Base-by-base conservation (phyloP, 2,888 invertebrate genomes). In the Penaeus monodon region DNA sequence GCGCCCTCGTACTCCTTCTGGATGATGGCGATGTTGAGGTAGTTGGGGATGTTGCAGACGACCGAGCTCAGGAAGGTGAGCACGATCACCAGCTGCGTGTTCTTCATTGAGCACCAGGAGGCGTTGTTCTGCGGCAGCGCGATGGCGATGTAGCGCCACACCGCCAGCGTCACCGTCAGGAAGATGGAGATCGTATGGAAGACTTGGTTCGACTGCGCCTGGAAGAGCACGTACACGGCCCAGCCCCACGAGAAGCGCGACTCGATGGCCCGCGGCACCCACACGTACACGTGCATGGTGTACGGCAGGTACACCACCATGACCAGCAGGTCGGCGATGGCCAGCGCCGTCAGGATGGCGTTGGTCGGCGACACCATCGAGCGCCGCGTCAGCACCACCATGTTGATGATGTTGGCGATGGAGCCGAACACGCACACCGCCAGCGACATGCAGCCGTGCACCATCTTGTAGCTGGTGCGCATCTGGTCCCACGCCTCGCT, bases 301-400 rank as follows among this genome's bases (percentile, higher is more conserved):
- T 96, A 98, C 0, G 98, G 98, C 90, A 98, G 96, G 92, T 98
- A 98, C 91, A 97, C 97, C 91, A 90, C 94, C 96, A 98, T 98
- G 27, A 98, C 98, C n/a, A 97, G 94, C 64, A 98, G 94, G 92
- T 98, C 98, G 27, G 98, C 97, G 17, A 98, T 95, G 0, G 98
- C 98, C 63, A 98, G 86, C 20, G 96, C 97, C 0, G 97, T 97
- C 70, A 98, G 94, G 88, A 98, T 97, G 82, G 96, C 95, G 93
- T 98, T 98, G 57, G 97, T 98, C 6, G 98, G 96, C 88, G 97
- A 97, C 90, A 94, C 94, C 97, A 98, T 98, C 92, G 98, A 97
- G 63, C 96, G 95, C 24, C 97, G 95, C 17, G 97, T 96, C 83
- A 98, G 94, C 22, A 98, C 97, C 70, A 96, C 95, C 90, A 98